Evolutionary conservation across 1,140 invertebrate species (phyloP).

Genomic region (Leptinotarsa lineolata): DNA sequence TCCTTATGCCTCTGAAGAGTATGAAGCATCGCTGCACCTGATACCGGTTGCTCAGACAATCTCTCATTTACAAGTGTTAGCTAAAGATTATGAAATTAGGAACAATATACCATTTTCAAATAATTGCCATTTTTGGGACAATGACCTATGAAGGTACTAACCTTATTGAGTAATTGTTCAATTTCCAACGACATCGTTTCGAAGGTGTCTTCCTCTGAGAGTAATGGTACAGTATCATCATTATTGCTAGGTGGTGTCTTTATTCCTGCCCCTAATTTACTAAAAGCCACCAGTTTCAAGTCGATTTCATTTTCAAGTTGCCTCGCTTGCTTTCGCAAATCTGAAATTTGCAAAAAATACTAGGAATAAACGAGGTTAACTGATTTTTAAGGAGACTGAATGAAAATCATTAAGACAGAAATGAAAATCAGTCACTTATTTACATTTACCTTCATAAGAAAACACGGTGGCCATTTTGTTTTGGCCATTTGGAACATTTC

Average conservation of each 20-base stretch:
- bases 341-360: constrained; percentile 59
- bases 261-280: constrained; percentile 85
- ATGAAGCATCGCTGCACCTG: constrained; percentile 81
- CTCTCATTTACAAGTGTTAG: constrained; percentile 83
- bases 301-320: constrained; percentile 97
- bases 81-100: constrained; percentile 56
- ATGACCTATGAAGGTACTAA: constrained; percentile 53
- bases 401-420: no score
- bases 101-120: constrained; percentile 7
- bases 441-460: constrained; percentile 45
- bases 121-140: neutral
- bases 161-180: constrained; percentile 83
- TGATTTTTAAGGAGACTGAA: no score
- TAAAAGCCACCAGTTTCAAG: constrained; percentile 92
- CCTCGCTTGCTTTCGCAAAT: constrained; percentile 89
- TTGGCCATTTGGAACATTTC: no score
- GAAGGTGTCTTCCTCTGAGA: constrained; percentile 88
- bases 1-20: constrained; percentile 93
- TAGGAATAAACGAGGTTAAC: neutral
- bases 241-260: constrained; percentile 57
- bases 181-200: constrained; percentile 91
- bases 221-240: constrained; percentile 78
- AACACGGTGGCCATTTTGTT: constrained; percentile 43
- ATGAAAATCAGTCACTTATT: no score
- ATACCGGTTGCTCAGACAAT: constrained; percentile 82